Evolutionary conservation across 2,113 vertebrate genomes (phyloP).

Genomic region (Daubentonia madagascariensis): DNA sequence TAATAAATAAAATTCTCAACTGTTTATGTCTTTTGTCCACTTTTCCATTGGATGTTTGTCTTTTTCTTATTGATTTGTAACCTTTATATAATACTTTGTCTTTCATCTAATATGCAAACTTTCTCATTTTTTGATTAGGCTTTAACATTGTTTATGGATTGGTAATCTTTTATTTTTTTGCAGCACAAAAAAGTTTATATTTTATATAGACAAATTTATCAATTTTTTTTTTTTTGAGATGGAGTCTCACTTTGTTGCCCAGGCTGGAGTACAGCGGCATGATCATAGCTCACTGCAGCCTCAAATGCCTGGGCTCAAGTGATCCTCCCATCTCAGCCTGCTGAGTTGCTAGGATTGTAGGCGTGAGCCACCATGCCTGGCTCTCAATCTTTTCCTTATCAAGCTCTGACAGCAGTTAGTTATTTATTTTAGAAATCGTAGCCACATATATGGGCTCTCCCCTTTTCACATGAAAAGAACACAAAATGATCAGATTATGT

Average conservation of each 20-base stretch:
- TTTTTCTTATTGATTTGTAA: background rate
- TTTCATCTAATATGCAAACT: background rate
- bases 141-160: too few species aligned
- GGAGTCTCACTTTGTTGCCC: background rate
- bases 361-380: background rate
- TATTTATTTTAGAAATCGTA: slow-evolving; percentile 32
- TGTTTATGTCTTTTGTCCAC: background rate
- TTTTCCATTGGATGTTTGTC: background rate
- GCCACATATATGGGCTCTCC: background rate
- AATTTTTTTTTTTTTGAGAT: background rate
- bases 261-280: background rate
- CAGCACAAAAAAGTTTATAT: background rate
- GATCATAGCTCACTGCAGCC: too few species aligned
- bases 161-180: background rate
- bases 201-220: background rate
- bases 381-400: background rate
- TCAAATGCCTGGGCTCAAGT: too few species aligned
- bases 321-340: background rate
- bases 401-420: background rate
- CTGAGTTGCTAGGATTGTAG: background rate
- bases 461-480: background rate
- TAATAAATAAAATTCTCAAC: background rate
- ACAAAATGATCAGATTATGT: background rate
- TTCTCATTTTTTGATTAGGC: background rate
- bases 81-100: background rate